Evolutionary conservation across 2,113 vertebrate genomes (phyloP).

Genomic region (Ramphastos sulfuratus): DNA sequence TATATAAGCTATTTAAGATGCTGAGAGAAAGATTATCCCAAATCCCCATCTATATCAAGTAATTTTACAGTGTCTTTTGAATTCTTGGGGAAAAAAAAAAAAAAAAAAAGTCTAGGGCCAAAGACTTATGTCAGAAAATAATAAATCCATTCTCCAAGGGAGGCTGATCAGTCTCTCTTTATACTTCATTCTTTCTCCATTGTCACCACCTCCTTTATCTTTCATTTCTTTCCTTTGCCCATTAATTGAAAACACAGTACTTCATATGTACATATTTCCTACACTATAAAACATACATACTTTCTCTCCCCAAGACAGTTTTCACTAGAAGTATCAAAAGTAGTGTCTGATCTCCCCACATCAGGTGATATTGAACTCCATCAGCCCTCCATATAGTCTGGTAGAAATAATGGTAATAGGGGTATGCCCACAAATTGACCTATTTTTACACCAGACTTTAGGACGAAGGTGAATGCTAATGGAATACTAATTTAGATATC

Average conservation of each 20-base stretch:
- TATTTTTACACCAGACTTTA: background rate
- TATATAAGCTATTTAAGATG: conserved; percentile 3
- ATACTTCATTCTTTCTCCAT: background rate
- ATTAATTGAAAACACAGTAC: conserved; percentile 5
- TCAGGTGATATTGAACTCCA: background rate
- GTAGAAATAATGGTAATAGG: background rate
- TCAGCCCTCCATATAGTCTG: background rate
- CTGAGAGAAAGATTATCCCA: background rate
- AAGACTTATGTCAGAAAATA: conserved; percentile 20
- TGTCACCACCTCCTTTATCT: background rate
- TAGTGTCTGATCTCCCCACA: background rate
- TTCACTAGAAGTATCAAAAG: background rate
- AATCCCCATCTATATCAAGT: background rate
- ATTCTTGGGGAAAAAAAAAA: background rate
- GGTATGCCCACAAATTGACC: background rate
- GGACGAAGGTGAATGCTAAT: background rate
- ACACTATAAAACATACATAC: too few relatives aligned
- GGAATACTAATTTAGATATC: background rate
- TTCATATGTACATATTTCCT: too few relatives aligned
- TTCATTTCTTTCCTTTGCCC: background rate
- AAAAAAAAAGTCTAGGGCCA: background rate
- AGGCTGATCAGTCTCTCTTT: background rate
- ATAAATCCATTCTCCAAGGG: background rate
- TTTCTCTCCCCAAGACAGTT: background rate
- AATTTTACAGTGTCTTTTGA: background rate